A percentile compares a stretch with the other conserved stretches of the same genome.
These are phyloP conservation scores for Epicampocera succincta DNA, from an alignment of 2,888 invertebrate species.

Conservation along the genomic window DNA sequence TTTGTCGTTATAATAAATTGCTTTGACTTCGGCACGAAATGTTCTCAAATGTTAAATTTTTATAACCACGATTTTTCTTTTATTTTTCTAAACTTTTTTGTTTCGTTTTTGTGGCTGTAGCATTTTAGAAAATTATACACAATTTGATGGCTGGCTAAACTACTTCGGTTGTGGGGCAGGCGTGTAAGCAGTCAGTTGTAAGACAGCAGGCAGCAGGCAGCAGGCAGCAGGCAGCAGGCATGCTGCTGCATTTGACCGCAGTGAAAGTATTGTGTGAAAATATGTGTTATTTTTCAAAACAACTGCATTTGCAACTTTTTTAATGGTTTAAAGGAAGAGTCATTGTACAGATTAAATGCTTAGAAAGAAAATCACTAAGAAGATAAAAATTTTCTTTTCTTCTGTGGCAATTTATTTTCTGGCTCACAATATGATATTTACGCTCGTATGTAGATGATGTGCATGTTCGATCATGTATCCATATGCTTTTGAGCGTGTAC, in stretches of 20 bases:
- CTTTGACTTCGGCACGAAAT: constrained; percentile 64
- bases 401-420: constrained; percentile 20
- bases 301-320: constrained; percentile 29
- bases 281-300: constrained; percentile 48
- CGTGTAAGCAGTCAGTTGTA: not conserved
- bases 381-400: constrained; percentile 56
- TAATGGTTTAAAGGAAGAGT: constrained; percentile 64
- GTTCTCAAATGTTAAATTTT: constrained; percentile 65
- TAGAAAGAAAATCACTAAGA: constrained; percentile 59
- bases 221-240: constrained; percentile 17
- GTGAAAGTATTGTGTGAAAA: constrained; percentile 70
- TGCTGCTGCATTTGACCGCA: constrained; percentile 67
- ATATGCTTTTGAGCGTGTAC: constrained; percentile 33
- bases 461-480: constrained; percentile 29
- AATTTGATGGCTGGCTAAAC: constrained; percentile 63
- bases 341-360: constrained; percentile 62
- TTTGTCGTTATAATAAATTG: constrained; percentile 65
- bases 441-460: constrained; percentile 54
- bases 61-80: constrained; percentile 54
- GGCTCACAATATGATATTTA: not conserved
- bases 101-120: constrained; percentile 19
- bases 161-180: constrained; percentile 41
- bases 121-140: constrained; percentile 62
- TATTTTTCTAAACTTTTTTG: constrained; percentile 36
- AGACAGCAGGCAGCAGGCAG: constrained; percentile 5